These are phyloP conservation scores for Proterorhinus semilunaris DNA, from an alignment of 2,113 vertebrate species.

Conservation along the genomic window DNA sequence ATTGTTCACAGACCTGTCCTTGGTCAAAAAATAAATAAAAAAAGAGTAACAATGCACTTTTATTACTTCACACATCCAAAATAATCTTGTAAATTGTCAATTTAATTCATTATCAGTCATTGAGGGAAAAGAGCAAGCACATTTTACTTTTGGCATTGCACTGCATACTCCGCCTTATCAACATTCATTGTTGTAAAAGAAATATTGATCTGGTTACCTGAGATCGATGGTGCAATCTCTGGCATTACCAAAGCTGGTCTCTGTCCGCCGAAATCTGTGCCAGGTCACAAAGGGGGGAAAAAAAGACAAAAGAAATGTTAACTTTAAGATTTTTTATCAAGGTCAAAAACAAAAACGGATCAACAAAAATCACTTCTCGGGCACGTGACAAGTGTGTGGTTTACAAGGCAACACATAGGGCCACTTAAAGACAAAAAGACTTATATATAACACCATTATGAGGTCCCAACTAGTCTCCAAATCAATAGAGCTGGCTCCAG, in stretches of 20 bases:
- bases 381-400: background rate
- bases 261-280: constrained; percentile 75
- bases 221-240: constrained; percentile 27
- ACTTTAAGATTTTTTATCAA: background rate
- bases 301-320: constrained; percentile 15
- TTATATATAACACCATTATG: constrained; percentile 41
- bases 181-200: background rate
- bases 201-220: constrained; percentile 50
- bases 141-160: background rate
- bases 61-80: no score
- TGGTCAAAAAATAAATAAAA: no score
- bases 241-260: constrained; percentile 78
- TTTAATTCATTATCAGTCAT: background rate
- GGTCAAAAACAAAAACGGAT: background rate
- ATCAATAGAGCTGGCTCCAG: constrained; percentile 77
- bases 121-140: background rate
- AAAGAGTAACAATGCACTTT: no score
- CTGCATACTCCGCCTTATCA: background rate
- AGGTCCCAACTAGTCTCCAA: constrained; percentile 57
- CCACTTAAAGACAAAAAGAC: constrained; percentile 20
- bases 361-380: background rate
- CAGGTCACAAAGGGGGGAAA: constrained; percentile 33
- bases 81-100: background rate
- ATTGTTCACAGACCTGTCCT: no score
- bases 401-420: background rate